These are phyloP conservation scores for Coilia nasus DNA, from an alignment of 2,797 vertebrate genomes.

Conservation along the genomic window DNA sequence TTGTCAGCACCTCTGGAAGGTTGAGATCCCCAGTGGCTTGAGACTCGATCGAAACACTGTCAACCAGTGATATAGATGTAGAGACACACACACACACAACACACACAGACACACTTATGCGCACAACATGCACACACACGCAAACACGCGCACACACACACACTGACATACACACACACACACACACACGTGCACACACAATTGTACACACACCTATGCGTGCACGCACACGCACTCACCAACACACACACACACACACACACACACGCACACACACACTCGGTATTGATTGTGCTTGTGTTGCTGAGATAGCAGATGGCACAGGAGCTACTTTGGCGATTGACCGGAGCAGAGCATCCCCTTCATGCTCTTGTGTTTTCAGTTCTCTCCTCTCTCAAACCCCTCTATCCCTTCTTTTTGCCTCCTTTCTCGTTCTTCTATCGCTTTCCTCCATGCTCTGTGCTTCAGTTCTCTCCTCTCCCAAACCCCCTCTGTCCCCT, in stretches of 20 bases:
- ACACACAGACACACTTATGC: no score
- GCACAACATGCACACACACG: constrained; percentile 18
- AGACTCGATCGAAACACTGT: not conserved
- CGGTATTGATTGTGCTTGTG: constrained; percentile 1
- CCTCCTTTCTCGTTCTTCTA: no score
- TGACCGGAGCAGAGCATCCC: constrained; percentile 9
- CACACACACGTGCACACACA: constrained; percentile 36
- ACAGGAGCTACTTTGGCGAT: not conserved
- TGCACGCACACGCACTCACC: constrained; percentile 39
- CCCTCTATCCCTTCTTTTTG: no score
- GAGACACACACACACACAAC: not conserved
- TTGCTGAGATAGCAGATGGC: constrained; percentile 11
- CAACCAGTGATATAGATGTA: not conserved
- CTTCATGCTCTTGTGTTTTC: no score
- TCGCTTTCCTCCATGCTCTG: not conserved
- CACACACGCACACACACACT: constrained; percentile 12
- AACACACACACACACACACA: constrained; percentile 38
- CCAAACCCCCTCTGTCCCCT: not conserved
- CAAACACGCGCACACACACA: constrained; percentile 7
- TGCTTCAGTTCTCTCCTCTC: not conserved
- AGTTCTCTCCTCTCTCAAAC: no score
- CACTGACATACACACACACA: constrained; percentile 40
- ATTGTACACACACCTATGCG: not conserved
- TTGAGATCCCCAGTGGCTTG: not conserved
- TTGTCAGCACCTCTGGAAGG: not conserved